These are phyloP conservation scores for Macheiramphus alcinus DNA, from an alignment of 2,113 vertebrate species.

Conservation along the genomic window DNA sequence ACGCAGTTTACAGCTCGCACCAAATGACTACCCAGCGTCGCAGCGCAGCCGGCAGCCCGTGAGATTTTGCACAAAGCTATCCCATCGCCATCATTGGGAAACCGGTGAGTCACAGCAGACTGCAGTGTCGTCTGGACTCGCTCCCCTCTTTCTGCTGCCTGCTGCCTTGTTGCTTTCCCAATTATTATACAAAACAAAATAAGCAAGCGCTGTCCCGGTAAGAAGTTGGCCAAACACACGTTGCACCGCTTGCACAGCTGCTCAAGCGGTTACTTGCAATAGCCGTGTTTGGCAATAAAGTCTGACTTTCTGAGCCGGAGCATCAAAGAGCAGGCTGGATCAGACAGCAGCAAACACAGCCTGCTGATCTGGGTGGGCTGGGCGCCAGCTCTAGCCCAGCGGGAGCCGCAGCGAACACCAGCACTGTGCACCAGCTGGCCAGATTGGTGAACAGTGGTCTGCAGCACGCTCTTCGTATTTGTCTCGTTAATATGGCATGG, in stretches of 20 bases:
- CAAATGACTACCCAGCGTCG: not conserved
- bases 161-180: not conserved
- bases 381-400: not conserved
- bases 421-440: not conserved
- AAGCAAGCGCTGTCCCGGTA: not conserved
- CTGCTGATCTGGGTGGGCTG: not conserved
- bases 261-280: not conserved
- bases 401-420: not conserved
- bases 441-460: not conserved
- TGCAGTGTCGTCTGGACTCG: not conserved
- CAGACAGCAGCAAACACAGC: not conserved
- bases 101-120: not conserved
- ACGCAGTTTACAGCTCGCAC: not conserved
- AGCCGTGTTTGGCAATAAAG: not conserved
- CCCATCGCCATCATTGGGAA: not conserved
- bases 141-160: not conserved
- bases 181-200: not conserved
- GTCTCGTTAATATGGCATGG: not conserved
- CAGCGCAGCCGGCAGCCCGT: not conserved
- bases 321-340: not conserved
- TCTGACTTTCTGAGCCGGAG: not conserved
- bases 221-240: not conserved
- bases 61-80: not conserved
- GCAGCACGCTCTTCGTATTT: not conserved
- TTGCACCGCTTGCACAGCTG: not conserved